These are phyloP conservation scores for Drosophila colorata DNA, from an alignment of 2,888 invertebrate species.

Conservation along the genomic window DNA sequence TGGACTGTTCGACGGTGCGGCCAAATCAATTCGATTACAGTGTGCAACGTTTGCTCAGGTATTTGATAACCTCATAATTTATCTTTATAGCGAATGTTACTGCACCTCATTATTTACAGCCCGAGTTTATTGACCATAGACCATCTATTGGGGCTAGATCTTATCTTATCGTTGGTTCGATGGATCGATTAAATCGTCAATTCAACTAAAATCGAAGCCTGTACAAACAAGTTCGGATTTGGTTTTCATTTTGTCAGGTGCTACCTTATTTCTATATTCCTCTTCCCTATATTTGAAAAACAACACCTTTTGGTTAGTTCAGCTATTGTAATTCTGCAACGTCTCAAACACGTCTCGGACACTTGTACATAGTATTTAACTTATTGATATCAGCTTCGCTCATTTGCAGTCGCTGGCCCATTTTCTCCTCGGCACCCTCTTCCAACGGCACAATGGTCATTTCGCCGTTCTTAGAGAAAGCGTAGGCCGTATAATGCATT, in stretches of 20 bases:
- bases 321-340: background rate
- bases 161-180: slow-evolving; percentile 25
- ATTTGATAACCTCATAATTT: slow-evolving; percentile 6
- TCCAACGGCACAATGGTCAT: slow-evolving; percentile 88
- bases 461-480: slow-evolving; percentile 89
- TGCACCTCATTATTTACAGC: slow-evolving; percentile 21
- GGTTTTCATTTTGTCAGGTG: background rate
- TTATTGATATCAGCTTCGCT: slow-evolving; percentile 79
- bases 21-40: too few relatives aligned
- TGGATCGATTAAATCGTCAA: background rate
- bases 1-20: background rate
- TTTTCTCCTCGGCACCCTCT: slow-evolving; percentile 55
- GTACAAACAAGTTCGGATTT: too few relatives aligned
- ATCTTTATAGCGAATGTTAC: slow-evolving; percentile 44
- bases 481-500: slow-evolving; percentile 91
- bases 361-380: slow-evolving; percentile 81
- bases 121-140: background rate
- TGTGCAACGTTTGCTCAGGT: background rate
- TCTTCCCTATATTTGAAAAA: background rate
- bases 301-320: background rate
- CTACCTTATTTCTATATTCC: background rate
- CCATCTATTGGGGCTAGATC: slow-evolving; percentile 1
- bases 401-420: slow-evolving; percentile 72
- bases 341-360: slow-evolving; percentile 32
- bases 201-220: background rate